phyloP scores from a whole-genome alignment of 1,140 invertebrate genomes.

The Zelostemma sp. region DNA sequence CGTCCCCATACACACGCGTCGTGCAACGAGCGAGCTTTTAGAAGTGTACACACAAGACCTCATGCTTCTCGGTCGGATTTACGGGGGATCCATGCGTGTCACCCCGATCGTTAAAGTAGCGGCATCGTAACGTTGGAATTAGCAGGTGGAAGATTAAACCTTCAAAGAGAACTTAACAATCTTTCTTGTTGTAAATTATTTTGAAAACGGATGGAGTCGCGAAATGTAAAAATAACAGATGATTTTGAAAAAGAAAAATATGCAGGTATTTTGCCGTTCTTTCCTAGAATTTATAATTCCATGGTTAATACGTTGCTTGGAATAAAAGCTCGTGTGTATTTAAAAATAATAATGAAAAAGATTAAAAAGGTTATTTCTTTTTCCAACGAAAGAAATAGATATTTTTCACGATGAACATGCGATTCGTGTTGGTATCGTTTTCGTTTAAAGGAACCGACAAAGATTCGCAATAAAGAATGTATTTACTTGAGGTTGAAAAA shows the following conservation, averaged over 20 bases:
- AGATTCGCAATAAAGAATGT: too few species aligned
- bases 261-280: background rate
- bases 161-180: background rate
- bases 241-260: background rate
- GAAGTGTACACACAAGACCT: background rate
- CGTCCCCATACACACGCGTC: too few species aligned
- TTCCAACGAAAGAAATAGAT: too few species aligned
- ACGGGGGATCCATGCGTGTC: background rate
- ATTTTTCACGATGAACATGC: too few species aligned
- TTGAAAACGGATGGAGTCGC: background rate
- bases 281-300: too few species aligned
- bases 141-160: background rate
- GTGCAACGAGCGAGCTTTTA: background rate
- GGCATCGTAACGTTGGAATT: background rate
- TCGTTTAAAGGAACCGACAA: too few species aligned
- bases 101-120: conserved; percentile 4
- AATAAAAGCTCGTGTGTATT: too few species aligned
- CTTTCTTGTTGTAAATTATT: background rate
- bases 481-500: too few species aligned
- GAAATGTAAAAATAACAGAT: background rate
- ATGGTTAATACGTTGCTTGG: too few species aligned
- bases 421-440: too few species aligned
- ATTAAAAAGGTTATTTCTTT: too few species aligned
- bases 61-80: background rate
- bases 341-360: too few species aligned